Evolutionary conservation across 2,113 vertebrate genomes (phyloP), one percentile per base, ranked within the genome.

Genomic region (Thunnus maccoyii): DNA sequence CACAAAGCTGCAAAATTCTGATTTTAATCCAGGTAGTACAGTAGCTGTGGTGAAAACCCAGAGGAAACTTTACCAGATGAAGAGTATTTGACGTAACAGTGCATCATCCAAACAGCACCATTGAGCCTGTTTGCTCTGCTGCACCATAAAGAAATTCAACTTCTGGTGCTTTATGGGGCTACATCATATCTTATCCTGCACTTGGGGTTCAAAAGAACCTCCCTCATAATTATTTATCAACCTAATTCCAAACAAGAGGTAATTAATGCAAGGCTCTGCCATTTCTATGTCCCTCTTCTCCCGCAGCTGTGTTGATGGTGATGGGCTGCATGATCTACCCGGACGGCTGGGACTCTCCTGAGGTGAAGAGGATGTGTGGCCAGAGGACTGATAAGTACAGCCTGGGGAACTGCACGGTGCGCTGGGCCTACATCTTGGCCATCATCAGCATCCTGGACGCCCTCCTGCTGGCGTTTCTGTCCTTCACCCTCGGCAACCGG

Each of bases 381-480:
- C 96, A 97, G 90, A 94, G 90, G 84, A 97, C 98, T 0, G 97
- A 96, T 86, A 99, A 99, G 76, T 99, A 99, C 94, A 91, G 84
- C 0, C 92, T 99, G 90, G 98, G 98, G 0, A 97, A 97, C 87
- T 99, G 98, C 92, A 98, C 97, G 0, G 95, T 99, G 88, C 98
- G 98, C 94, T 99, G 98, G 98, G 97, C 98, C 0, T 99, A 99
- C 94, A 99, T 99, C 94, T 94, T 99, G 71, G 98, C 97, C 87
- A 97, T 99, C 92, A 97, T 99, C 67, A 96, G 97, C 89, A 97
- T 99, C 84, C 94, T 99, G 0, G 98, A 99, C 0, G 96, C 98
- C 0, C 90, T 97, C 72, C 96, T 99, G 22, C 96, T 99, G 73
- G 95, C 97, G 13, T 95, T 99, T 71, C 86, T 99, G 72, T 97